Evolutionary conservation across 92 coral and sea anemone species (phyloP).

Genomic region (Ricordea florida): DNA sequence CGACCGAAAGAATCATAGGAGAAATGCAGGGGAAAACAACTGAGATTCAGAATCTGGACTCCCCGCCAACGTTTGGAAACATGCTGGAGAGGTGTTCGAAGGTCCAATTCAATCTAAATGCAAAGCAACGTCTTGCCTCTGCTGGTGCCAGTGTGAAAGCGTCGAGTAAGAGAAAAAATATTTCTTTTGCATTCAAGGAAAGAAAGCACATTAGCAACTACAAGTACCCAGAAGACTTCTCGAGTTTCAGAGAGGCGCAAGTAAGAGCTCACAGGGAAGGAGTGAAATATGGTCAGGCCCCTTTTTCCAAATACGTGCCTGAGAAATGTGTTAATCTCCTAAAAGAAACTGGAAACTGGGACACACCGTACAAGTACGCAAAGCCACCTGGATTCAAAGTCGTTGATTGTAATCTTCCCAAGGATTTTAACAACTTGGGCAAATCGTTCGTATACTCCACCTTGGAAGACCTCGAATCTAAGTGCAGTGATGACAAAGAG

Average conservation of each 20-base stretch:
- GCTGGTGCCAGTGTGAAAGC: constrained; percentile 40
- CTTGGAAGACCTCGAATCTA: not conserved
- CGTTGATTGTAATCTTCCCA: constrained; percentile 4
- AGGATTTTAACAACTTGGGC: constrained; percentile 27
- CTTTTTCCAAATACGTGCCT: constrained; percentile 38
- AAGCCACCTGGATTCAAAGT: constrained; percentile 26
- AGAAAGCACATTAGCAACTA: not conserved
- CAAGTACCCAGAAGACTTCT: constrained; percentile 9
- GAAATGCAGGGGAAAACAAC: constrained; percentile 45
- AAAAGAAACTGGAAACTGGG: constrained; percentile 26
- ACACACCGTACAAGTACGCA: constrained; percentile 15
- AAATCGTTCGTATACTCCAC: not conserved
- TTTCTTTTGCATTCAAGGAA: constrained; percentile 22
- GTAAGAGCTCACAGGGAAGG: constrained; percentile 36
- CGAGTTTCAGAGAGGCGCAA: constrained; percentile 30
- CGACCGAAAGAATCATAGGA: constrained; percentile 36
- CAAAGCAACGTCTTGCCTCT: constrained; percentile 18
- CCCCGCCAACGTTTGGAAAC: constrained; percentile 45
- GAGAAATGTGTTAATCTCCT: constrained; percentile 36
- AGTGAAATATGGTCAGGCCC: constrained; percentile 22
- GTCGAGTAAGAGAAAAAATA: constrained; percentile 1
- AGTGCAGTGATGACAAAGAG: not conserved
- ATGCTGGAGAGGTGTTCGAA: constrained; percentile 45
- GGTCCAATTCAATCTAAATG: constrained; percentile 35
- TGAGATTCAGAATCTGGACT: constrained; percentile 23